These are phyloP conservation scores for Cheilosia variabilis DNA, from an alignment of 2,888 invertebrate genomes.

Conservation along the genomic window DNA sequence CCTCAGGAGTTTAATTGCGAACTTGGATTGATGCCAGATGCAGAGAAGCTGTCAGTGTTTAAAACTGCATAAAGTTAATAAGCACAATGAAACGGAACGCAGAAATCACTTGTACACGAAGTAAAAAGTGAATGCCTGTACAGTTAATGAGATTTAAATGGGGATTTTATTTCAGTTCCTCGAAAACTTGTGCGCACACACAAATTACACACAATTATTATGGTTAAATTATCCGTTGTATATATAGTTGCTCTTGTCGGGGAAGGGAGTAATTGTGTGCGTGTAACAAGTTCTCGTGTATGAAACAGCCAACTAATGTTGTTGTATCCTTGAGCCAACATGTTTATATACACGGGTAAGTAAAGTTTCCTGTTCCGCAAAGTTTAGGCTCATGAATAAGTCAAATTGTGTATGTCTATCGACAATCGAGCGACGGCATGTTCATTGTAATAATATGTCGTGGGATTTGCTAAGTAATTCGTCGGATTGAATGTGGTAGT, in stretches of 20 bases:
- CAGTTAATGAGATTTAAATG: slow-evolving; percentile 66
- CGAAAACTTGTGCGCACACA: not conserved
- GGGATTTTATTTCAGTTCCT: slow-evolving; percentile 49
- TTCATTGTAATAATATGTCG: too few relatives aligned
- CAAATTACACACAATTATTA: slow-evolving; percentile 2
- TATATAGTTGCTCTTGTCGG: not conserved
- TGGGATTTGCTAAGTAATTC: too few relatives aligned
- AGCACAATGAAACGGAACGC: not conserved
- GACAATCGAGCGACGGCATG: too few relatives aligned
- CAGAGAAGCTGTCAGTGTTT: not conserved
- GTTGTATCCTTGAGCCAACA: not conserved
- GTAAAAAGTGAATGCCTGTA: slow-evolving; percentile 6
- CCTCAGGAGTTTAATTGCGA: slow-evolving; percentile 56
- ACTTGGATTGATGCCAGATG: slow-evolving; percentile 58
- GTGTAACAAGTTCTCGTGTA: slow-evolving; percentile 25
- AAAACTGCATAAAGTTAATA: not conserved
- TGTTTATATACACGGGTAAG: not conserved
- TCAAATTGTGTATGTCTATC: too few relatives aligned
- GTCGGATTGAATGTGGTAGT: too few relatives aligned
- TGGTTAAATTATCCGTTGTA: slow-evolving; percentile 30
- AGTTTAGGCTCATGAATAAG: not conserved
- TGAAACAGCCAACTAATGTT: not conserved
- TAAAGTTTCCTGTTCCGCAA: not conserved
- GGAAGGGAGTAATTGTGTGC: slow-evolving; percentile 25
- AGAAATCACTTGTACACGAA: slow-evolving; percentile 11